Base-by-base conservation (phyloP, 2,797 vertebrate genomes). In the Dendrocincla tyrannina region DNA sequence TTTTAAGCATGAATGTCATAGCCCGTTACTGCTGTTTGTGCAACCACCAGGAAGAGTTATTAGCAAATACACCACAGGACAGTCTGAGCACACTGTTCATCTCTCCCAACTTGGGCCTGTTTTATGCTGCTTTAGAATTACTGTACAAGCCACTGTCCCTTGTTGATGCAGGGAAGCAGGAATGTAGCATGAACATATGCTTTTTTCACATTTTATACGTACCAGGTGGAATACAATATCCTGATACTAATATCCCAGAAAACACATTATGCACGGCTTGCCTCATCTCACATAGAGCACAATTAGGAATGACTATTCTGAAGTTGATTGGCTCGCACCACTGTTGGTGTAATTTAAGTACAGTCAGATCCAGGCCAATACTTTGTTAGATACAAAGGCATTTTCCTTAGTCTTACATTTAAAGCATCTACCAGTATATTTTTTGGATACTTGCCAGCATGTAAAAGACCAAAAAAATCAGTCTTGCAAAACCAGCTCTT, bases 221-320 rank as follows among this genome's bases (percentile, higher is more conserved):
- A 58, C 8, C 41, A 62, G 15, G 16, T 68, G 42, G 56, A 88
- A 83, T 68, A 68, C 88, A 69, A 68, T 37, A 70, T 32, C 76
- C 52, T 68, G 52, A 68, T 79, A 25, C 0, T 7, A 44, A 23
- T 69, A 76, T 53, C 20, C 3, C 13, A 22, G 49, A 73, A 63
- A 24, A 0, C 4, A 23, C 18, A 7, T 10, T 55, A 75, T 28
- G n/a, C 1, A 3, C 0, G 0, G 27, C 25, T 81, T 47, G 20
- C 30, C 89, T 93, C 4, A 1, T 82, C 88, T 94, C 49, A 22
- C 1, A 2, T 72, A 55, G 42, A 75, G 67, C 78, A 52, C 74
- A 68, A 68, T 91, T 44, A 47, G n/a, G n/a, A 88, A 41, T 78
- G 22, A 62, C 52, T 89, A 6, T 79, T 88, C 67, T 35, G 27